A percentile compares a stretch with the other conserved stretches of the same genome.
These are phyloP conservation scores for Condylura cristata DNA, from an alignment of 2,113 vertebrate species.

Conservation along the genomic window DNA sequence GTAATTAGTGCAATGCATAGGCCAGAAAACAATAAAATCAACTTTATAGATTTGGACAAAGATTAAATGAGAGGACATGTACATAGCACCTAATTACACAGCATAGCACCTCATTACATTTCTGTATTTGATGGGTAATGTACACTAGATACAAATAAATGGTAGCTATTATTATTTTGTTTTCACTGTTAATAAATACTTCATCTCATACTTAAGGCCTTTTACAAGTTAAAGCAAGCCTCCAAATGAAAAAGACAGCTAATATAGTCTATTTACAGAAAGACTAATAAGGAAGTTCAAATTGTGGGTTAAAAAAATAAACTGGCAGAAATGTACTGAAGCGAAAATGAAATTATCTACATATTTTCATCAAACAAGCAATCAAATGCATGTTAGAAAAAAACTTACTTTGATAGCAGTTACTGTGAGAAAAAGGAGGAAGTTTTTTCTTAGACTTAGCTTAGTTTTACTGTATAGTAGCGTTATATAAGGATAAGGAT, in stretches of 20 bases:
- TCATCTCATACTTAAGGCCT: neutral
- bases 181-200: neutral
- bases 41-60: neutral
- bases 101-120: neutral
- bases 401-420: neutral
- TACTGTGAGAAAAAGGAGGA: neutral
- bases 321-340: neutral
- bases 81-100: too few species aligned
- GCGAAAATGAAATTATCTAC: neutral
- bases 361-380: neutral
- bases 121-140: neutral
- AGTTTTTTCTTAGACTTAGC: neutral
- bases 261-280: neutral
- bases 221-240: neutral
- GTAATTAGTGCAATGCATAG: neutral
- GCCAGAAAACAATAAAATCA: neutral
- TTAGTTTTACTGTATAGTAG: neutral
- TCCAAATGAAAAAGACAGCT: neutral
- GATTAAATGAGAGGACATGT: neutral
- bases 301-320: neutral
- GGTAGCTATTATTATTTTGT: neutral
- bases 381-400: neutral
- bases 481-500: neutral
- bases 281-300: neutral
- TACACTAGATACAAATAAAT: neutral